Evolutionary conservation across 2,113 vertebrate genomes (phyloP), one percentile per base, ranked within the genome.

Genomic region (Rhea pennata): DNA sequence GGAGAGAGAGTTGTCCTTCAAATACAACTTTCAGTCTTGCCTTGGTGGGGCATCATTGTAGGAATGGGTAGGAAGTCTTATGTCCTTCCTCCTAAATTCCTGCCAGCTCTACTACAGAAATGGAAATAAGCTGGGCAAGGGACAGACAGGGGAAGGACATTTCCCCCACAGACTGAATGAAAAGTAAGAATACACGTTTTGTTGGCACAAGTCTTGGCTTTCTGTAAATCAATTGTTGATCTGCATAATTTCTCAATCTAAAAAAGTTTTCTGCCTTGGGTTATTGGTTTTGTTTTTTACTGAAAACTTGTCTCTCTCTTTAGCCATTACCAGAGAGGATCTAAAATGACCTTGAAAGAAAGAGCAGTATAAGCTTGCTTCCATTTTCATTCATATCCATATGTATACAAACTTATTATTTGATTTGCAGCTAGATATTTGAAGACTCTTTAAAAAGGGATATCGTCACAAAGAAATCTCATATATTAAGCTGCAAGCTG

Each of bases 241-340:
- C 73, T 84, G 36, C 21, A 16, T 46, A 26, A 73, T 76, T 77
- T 46, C 50, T 61, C 64, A 4, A 23, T 80, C 50, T 73, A 56
- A 29, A 10, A 10, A 73, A 87, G 36, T 84, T 77, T 93, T 87
- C 44, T 56, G 10, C 11, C 66, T 74, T 53, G 61, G 6, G 6
- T 10, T 31, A 21, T 12, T 61, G 31, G 6, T 10, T 59, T 83
- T 29, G 1, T 5, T 74, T 92, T 70, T 82, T n/a, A 21, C 59
- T 77, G 48, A 92, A 84, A 88, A 78, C 13, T 46, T 17, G 2
- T 67, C 8, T 85, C 10, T 39, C 8, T 76, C 62, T 77, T 77
- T 58, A 89, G 13, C 48, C 81, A 2, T 82, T 69, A 33, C 2
- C 0, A 1, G 3, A 6, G 3, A 13, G 0, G 3, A 22, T 78